A percentile compares a stretch with the other conserved stretches of the same genome.
Evolutionary conservation across 30 jellyfish, hydroid and myxozoan species (phyloP).

Genomic region (Cassiopea xamachana): DNA sequence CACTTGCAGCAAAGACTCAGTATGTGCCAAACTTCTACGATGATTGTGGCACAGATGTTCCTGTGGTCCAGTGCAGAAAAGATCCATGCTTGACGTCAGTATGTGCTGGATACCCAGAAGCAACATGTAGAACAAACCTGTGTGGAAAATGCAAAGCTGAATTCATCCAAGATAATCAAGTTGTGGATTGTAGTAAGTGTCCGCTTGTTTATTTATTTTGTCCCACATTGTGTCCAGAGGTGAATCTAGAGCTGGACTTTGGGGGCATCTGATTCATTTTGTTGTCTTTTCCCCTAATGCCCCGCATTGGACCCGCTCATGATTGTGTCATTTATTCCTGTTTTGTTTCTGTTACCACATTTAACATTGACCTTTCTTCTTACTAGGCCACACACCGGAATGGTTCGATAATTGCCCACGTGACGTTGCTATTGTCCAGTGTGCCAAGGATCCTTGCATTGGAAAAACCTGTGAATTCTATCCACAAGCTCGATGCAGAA

Average conservation of each 20-base stretch:
- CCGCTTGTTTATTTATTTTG: not conserved
- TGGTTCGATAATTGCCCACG: conserved; percentile 65
- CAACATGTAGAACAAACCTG: conserved; percentile 69
- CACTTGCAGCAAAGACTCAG: conserved; percentile 25
- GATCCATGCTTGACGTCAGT: conserved; percentile 75
- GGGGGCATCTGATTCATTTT: no score
- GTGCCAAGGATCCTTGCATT: conserved; percentile 52
- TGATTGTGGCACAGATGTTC: conserved; percentile 65
- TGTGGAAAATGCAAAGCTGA: conserved; percentile 86
- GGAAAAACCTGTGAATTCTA: conserved; percentile 19
- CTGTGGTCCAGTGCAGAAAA: conserved; percentile 54
- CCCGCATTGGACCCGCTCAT: no score
- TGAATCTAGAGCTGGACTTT: no score
- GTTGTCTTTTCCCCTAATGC: no score
- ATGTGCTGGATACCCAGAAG: conserved; percentile 76
- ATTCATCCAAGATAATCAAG: conserved; percentile 36
- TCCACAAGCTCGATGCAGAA: conserved; percentile 64
- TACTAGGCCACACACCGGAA: conserved; percentile 25
- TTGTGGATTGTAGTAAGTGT: conserved; percentile 62
- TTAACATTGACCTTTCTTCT: not conserved
- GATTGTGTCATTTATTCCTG: not conserved
- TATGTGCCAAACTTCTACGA: conserved; percentile 32
- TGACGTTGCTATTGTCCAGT: conserved; percentile 39
- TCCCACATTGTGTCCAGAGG: no score
- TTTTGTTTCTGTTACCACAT: not conserved